Percentiles rank a stretch among this genome's conserved stretches.
Conservation (phyloP, 2,797 vertebrate species). For the Semotilus atromaculatus region DNA sequence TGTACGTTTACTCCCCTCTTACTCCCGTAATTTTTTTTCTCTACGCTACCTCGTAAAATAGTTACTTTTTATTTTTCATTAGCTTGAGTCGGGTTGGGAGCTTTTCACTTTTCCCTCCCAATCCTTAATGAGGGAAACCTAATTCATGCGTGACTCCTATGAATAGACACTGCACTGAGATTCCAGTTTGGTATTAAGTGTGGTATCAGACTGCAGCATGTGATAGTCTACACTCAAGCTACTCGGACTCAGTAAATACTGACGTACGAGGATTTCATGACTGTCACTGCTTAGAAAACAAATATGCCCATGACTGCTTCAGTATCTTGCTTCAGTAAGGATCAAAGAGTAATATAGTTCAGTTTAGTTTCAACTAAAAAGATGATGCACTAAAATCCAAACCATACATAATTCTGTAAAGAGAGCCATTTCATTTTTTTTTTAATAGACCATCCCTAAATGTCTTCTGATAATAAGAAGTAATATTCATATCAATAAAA, state of each 20-base stretch:
- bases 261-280: slow-evolving; percentile 62
- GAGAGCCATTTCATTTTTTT: neutral
- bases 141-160: slow-evolving; percentile 43
- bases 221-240: slow-evolving; percentile 72
- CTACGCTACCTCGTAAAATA: neutral
- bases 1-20: neutral
- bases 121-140: slow-evolving; percentile 7
- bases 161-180: slow-evolving; percentile 57
- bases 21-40: no score
- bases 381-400: neutral
- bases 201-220: slow-evolving; percentile 67
- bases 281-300: slow-evolving; percentile 39
- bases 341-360: neutral
- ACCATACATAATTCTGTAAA: neutral
- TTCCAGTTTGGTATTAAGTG: slow-evolving; percentile 66
- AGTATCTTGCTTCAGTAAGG: neutral
- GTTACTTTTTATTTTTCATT: neutral
- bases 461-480: neutral
- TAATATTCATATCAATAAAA: neutral
- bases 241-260: slow-evolving; percentile 57
- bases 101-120: slow-evolving; percentile 10
- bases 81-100: neutral
- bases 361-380: neutral
- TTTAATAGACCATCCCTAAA: neutral
- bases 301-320: slow-evolving; percentile 19